Base-by-base conservation (phyloP, 2,888 invertebrate species). In the Microplitis manilae region DNA sequence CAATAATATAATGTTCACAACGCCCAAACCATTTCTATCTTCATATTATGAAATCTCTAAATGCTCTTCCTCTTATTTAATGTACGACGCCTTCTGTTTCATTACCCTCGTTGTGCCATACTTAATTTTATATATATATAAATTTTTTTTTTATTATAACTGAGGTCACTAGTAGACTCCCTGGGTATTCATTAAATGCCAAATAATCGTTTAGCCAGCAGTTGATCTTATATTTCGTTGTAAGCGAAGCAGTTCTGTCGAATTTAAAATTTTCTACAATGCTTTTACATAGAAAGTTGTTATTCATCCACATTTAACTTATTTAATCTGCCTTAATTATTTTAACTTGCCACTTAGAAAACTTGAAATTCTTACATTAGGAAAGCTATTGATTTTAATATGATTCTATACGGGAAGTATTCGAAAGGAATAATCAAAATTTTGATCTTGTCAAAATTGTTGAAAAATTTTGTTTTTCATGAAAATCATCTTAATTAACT, bases 201-300 rank as follows among this genome's bases (percentile, higher is more conserved):
- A 85, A 85, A 87, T 87, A 88, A 87, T 86, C 85, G 86, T 83
- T 85, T 79, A 59, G 77, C 79, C 74, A 38, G 69, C 60, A 80
- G 81, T 76, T 81, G 81, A 82, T 83, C 83, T 83, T 82, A 83
- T 87, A 86, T 86, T 87, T 85, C 79, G 79, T 75, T 68, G 67
- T 79, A 85, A 87, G 88, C 86, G 88, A 87, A 87, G 82, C 82
- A 77, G 79, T 76, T 72, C 61, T 79, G 75, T 76, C 79, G 80
- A 76, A 75, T 83, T 79, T 81, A 78, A 83, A 83, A 83, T 83
- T 75, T 81, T 79, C 81, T 80, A 75, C 77, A 75, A 79, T 76
- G 73, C 76, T 82, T 81, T 85, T 82, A 83, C 85, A 84, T 80
- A 79, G 30, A 77, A 78, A 76, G 73, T 79, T 61, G 60, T 59